Evolutionary conservation across 2,888 invertebrate species (phyloP), one percentile per base, ranked within the genome.

Genomic region (Pseudoips prasinana): DNA sequence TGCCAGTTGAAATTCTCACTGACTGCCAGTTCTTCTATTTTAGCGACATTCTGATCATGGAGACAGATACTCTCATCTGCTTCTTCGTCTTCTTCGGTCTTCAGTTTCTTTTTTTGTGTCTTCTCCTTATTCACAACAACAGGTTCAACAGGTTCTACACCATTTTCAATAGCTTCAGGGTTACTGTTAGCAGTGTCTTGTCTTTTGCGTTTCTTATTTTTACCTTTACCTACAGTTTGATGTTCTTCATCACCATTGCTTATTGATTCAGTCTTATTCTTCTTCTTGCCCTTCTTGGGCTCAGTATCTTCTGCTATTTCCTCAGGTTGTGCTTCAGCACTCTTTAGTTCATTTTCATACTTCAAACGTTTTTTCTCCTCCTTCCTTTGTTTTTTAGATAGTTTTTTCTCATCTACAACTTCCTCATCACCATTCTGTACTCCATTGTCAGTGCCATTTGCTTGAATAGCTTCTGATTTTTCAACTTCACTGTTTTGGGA

Each of bases 1-100:
- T 87, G 85, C 90, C 90, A 90, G 39, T 89, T 74, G 36, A 90
- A 90, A 47, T 80, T 84, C 0, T 79, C 84, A 34, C 47, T 57
- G 43, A 69, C 52, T 4, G 57, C 64, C 29, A 67, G 48, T 52
- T 77, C 77, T 22, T 73, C 86, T 44, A 75, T 79, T 49, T 80
- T 87, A 7, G 84, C 81, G 18, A 86, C 89, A 69, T 89, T 89
- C 51, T 83, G 86, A 39, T 83, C 80, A 58, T 85, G 86, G 38
- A 87, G 75, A 33, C 76, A 80, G 42, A 77, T 63, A 46, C 76
- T 80, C 47, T 82, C 80, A 18, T 80, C 77, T 2, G 64, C 65
- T 41, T 72, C 64, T 39, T 70, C 70, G 26, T 74, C 76, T 39
- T 63, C 79, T 43, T 69, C 71, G 4, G 72, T 60, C 52, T 74